Percentiles rank a stretch among this genome's conserved stretches.
These are phyloP conservation scores for Rallus limicola DNA, from an alignment of 2,113 vertebrate genomes.

Conservation along the genomic window DNA sequence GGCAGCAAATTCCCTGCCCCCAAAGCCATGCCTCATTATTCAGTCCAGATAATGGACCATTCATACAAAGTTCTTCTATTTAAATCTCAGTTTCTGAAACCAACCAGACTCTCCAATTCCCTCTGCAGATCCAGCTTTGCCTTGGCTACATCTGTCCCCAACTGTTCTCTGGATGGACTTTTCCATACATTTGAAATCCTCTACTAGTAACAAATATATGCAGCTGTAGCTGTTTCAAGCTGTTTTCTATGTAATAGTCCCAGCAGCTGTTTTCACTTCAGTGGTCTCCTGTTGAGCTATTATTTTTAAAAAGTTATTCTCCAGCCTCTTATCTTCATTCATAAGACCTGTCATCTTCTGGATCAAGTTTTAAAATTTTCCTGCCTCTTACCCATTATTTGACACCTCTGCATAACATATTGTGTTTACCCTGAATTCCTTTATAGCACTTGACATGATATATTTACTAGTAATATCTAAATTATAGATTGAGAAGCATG, in stretches of 20 bases:
- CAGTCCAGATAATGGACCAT: slow-evolving; percentile 55
- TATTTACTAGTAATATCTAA: not conserved
- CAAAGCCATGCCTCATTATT: slow-evolving; percentile 61
- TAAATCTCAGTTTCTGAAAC: slow-evolving; percentile 57
- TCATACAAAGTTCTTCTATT: slow-evolving; percentile 55
- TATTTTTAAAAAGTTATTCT: not conserved
- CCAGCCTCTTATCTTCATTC: not conserved
- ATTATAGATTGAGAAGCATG: not conserved
- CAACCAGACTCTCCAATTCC: not conserved
- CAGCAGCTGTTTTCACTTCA: slow-evolving; percentile 39
- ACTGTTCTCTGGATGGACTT: slow-evolving; percentile 28
- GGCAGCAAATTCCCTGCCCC: slow-evolving; percentile 37
- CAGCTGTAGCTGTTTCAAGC: slow-evolving; percentile 1
- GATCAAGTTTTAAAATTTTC: not conserved
- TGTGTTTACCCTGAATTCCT: not conserved
- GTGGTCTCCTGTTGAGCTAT: not conserved
- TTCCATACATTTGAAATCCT: slow-evolving; percentile 17
- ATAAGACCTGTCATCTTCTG: not conserved
- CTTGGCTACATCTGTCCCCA: slow-evolving; percentile 27
- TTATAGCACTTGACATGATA: not conserved
- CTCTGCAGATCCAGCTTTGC: slow-evolving; percentile 25
- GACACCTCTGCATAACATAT: rapidly evolving
- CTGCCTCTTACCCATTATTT: not conserved
- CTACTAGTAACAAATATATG: not conserved
- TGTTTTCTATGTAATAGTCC: slow-evolving; percentile 30